Evolutionary conservation across 2,113 vertebrate species (phyloP).

Genomic region (Mirounga angustirostris): DNA sequence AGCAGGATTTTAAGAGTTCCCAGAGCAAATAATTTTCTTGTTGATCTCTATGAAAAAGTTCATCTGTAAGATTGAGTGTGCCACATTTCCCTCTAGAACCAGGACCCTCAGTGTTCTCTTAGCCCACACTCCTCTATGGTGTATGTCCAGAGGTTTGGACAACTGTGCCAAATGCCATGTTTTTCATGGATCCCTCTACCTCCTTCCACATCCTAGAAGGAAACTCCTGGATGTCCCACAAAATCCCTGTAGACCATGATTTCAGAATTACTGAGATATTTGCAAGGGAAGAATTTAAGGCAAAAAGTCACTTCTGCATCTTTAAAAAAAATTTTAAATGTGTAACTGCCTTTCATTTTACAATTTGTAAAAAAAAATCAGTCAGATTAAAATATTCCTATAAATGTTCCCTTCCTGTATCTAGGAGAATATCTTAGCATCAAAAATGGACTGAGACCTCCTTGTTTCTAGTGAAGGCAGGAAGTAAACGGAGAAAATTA

Average conservation of each 20-base stretch:
- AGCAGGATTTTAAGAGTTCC: slow-evolving; percentile 42
- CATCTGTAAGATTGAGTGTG: not conserved
- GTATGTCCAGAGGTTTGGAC: not conserved
- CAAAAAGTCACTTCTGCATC: not conserved
- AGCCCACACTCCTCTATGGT: not conserved
- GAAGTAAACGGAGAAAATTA: slow-evolving; percentile 16
- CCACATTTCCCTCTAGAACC: not conserved
- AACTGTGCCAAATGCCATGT: not conserved
- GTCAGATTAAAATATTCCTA: not conserved
- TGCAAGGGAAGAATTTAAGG: not conserved
- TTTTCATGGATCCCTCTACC: not conserved
- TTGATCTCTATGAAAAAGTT: slow-evolving; percentile 48
- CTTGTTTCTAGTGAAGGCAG: not conserved
- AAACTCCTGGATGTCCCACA: not conserved
- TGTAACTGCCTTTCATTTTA: not conserved
- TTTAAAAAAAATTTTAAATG: not conserved
- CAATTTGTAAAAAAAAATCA: not conserved
- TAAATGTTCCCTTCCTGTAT: not conserved
- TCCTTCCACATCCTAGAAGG: not conserved
- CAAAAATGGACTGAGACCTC: not conserved
- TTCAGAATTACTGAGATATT: not conserved
- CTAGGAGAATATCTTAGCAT: not conserved
- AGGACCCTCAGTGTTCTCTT: not conserved
- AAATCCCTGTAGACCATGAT: not conserved
- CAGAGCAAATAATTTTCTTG: slow-evolving; percentile 67